Conservation (phyloP, 2,113 vertebrate genomes). For the Oxyura jamaicensis region DNA sequence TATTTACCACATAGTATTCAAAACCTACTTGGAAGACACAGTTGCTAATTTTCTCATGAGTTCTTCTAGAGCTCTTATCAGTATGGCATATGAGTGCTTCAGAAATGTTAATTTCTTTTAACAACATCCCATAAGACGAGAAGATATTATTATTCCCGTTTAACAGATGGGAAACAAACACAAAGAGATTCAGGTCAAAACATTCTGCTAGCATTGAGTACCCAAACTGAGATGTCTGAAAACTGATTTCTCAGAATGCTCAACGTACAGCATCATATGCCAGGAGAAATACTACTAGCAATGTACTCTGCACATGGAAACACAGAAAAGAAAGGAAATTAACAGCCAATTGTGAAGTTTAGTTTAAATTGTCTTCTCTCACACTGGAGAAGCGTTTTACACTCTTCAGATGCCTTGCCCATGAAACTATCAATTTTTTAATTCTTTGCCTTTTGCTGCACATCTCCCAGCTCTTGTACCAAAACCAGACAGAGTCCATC, state of each 20-base stretch:
- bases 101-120: neutral
- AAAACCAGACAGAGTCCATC: neutral
- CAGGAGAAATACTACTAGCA: conserved; percentile 6
- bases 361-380: neutral
- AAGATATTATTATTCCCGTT: conserved; percentile 47
- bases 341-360: neutral
- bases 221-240: conserved; percentile 31
- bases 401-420: neutral
- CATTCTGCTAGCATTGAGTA: neutral
- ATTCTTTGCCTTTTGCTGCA: neutral
- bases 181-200: conserved; percentile 59
- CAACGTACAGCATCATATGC: neutral
- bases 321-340: neutral
- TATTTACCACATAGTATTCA: neutral
- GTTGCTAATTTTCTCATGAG: neutral
- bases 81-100: neutral
- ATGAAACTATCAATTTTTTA: neutral
- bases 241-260: conserved; percentile 27
- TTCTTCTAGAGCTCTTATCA: conserved; percentile 42
- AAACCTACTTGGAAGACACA: conserved; percentile 15
- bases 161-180: conserved; percentile 65
- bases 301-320: neutral
- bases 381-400: neutral
- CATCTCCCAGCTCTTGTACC: neutral
- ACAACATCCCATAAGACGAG: conserved; percentile 1